Base-by-base conservation (phyloP, 1,140 invertebrate species). In the Paraescarpia echinospica region DNA sequence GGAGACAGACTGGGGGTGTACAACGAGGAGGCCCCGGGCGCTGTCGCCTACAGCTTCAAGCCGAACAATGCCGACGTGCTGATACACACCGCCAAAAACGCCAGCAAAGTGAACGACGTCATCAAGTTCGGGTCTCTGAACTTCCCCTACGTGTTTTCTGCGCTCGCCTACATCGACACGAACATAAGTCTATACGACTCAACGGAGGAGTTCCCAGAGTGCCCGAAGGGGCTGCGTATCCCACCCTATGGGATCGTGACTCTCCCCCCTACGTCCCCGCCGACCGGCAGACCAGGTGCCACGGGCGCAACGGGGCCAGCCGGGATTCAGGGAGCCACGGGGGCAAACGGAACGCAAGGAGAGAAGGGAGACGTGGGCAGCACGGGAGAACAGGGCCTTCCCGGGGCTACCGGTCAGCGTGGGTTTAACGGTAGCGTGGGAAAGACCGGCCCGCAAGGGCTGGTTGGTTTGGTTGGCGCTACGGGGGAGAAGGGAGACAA, bases 111-210 rank as follows among this genome's bases (percentile, higher is more conserved):
- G 33, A 89, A 89, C n/a, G 35, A 35, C 4, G 34, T 41, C 35
- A 89, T 92, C 12, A 34, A 33, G 9, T 92, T 92, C 89, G 92
- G 90, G 33, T 18, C 89, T 1, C 48, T 92, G 6, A 59, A 33
- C n/a, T 92, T 90, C 89, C 92, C 92, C 22, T 92, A 92, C 89
- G 35, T 35, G 31, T 92, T 92, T 35, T 92, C 92, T 31, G 35
- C 41, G 33, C 33, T 41, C 35, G 92, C 92, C 89, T 92, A 91
- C 27, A 31, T 92, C 22, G 92, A 92, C 48, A 92, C 92, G 33
- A 89, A 91, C 33, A 33, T 91, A 35, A 35, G 22, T 48, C 33
- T 34, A n/a, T 89, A 89, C 91, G 88, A 35, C 35, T 8, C 88
- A 14, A 51, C 51, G 12, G 92, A 89, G 18, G 88, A 88, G 48